phyloP scores from a whole-genome alignment of 2,888 invertebrate species.

The Clitarchus hookeri region DNA sequence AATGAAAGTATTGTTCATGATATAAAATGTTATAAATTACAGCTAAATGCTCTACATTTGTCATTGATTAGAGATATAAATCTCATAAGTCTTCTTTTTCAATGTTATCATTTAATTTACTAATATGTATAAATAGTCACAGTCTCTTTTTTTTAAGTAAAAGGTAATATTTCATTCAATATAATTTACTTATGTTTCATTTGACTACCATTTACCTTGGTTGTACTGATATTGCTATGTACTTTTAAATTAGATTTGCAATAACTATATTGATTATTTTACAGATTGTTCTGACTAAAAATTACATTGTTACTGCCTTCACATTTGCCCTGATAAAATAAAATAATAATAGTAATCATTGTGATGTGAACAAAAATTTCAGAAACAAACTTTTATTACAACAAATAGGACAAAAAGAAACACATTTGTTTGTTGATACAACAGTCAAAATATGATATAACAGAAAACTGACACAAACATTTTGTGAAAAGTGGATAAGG shows the following conservation, averaged over 20 bases:
- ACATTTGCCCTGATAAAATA: too few relatives aligned
- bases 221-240: background rate
- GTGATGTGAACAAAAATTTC: background rate
- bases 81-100: background rate
- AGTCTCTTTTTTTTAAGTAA: background rate
- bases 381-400: background rate
- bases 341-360: too few relatives aligned
- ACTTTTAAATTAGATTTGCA: background rate
- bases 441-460: background rate
- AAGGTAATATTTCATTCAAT: background rate
- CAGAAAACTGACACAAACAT: background rate
- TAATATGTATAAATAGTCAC: background rate
- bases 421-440: background rate
- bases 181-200: too few relatives aligned
- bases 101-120: background rate
- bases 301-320: background rate
- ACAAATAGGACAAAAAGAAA: background rate
- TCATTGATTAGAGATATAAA: background rate
- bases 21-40: background rate
- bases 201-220: background rate
- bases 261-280: background rate
- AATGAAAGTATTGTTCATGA: background rate
- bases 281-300: background rate
- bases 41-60: background rate
- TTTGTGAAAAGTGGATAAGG: background rate